phyloP scores from a whole-genome alignment of 2,113 vertebrate species.

The Acinonyx jubatus region DNA sequence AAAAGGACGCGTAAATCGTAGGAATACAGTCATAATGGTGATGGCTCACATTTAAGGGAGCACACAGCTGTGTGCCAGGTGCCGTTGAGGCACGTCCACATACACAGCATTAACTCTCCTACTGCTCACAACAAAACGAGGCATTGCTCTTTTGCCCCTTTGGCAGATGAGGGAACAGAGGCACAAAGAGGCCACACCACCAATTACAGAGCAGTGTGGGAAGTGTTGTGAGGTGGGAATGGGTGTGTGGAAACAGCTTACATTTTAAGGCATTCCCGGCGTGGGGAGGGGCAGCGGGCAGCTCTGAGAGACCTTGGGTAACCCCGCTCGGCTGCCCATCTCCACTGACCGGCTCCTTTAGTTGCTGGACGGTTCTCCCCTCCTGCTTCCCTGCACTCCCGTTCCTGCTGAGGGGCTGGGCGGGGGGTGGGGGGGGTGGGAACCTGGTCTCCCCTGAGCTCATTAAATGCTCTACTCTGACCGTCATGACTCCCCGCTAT shows the following conservation, averaged over 20 bases:
- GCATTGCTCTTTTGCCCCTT: neutral
- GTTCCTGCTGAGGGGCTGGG: too few species aligned
- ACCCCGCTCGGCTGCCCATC: rapidly evolving
- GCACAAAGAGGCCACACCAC: neutral
- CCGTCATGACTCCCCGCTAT: neutral
- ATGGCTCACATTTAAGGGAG: neutral
- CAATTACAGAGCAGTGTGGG: neutral
- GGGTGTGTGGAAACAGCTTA: neutral
- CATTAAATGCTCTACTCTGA: neutral
- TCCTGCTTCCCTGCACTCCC: neutral
- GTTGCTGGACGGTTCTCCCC: rapidly evolving
- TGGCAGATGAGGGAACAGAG: neutral
- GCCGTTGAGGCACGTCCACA: neutral
- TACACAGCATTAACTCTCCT: neutral
- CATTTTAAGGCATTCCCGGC: neutral
- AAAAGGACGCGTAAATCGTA: neutral
- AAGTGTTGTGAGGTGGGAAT: neutral
- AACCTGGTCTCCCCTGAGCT: neutral
- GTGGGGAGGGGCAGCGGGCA: neutral
- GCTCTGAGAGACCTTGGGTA: neutral
- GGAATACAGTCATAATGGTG: neutral
- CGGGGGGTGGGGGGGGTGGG: too few species aligned
- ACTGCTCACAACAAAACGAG: neutral
- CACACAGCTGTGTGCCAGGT: neutral
- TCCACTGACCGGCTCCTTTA: neutral